Conservation (phyloP, 2,888 invertebrate genomes). For the Troides oblongomaculatus region DNA sequence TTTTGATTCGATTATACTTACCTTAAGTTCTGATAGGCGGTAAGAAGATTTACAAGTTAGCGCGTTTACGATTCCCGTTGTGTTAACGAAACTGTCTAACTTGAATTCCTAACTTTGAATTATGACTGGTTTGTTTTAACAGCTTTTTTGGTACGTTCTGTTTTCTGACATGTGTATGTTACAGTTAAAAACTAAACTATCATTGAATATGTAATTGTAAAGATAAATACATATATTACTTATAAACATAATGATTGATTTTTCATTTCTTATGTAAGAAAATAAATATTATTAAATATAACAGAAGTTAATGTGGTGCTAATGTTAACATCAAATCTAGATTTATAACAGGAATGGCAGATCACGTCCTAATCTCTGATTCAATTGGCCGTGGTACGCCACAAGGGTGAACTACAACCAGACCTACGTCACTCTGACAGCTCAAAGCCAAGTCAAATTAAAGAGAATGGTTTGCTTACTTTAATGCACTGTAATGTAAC, state of each 20-base stretch:
- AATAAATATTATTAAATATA: not conserved
- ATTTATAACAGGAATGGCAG: slow-evolving; percentile 5
- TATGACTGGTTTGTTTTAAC: slow-evolving; percentile 9
- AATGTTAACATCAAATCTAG: not conserved
- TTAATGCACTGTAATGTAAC: slow-evolving; percentile 15
- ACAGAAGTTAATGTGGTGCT: not conserved
- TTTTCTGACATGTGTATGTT: not conserved
- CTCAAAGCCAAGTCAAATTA: slow-evolving; percentile 12
- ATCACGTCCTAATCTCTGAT: slow-evolving; percentile 43
- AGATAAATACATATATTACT: no score
- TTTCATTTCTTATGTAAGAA: not conserved
- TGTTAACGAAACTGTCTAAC: slow-evolving; percentile 21
- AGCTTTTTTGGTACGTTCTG: not conserved
- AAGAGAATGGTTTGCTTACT: not conserved
- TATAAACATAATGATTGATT: not conserved
- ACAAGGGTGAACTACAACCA: slow-evolving; percentile 42
- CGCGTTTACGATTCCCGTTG: slow-evolving; percentile 24
- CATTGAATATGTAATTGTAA: no score
- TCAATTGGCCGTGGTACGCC: slow-evolving; percentile 55
- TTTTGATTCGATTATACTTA: slow-evolving; percentile 17
- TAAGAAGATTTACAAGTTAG: slow-evolving; percentile 65
- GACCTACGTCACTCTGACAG: slow-evolving; percentile 58
- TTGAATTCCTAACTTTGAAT: slow-evolving; percentile 19
- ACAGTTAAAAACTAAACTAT: no score
- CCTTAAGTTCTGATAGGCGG: slow-evolving; percentile 58